Evolutionary conservation across 1,140 invertebrate species (phyloP), one percentile per base, ranked within the genome.

Genomic region (Pseudachorutes palmiensis): DNA sequence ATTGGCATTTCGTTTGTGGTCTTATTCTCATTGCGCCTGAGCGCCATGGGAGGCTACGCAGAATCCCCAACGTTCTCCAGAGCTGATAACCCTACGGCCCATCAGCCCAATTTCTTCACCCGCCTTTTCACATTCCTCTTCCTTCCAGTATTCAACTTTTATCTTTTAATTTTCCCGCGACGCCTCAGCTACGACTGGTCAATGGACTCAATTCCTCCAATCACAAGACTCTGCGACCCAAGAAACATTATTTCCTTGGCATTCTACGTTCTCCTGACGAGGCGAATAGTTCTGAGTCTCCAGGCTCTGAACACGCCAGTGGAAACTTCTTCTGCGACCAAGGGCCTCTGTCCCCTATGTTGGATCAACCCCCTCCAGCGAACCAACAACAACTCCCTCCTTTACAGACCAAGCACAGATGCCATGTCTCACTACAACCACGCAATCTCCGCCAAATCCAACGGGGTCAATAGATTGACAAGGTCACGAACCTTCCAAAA

Each of bases 101-200:
- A 87, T 69, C 86, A 88, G 62, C 82, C 85, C 2, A 76, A 84
- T 22, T 41, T 75, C 32, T 78, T 88, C 62, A 87, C 88, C 22
- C 82, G 90, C 55, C 80, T 87, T 26, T 82, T 93, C 62, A 97
- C 92, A 9, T 95, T 95, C 78, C 80, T 86, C 66, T 94, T 92
- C 76, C 83, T 97, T 58, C 92, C 92, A 1, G 86, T 88, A 2
- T 88, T 93, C 72, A 95, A 94, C 78, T 86, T 91, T 68, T 83
- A 84, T 75, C 83, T 97, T 72, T 78, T 97, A 30, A 75, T 94
- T 1, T 91, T 85, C 74, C 93, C 93, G 9, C 84, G 84, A 70
- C 85, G 85, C 57, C 79, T 97, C 31, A 93, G 91, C 76, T 96
- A 94, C 77, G 93, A 97, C 76, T 97, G 93, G 93, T 92, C 91